phyloP scores from a whole-genome alignment of 1,140 invertebrate genomes.

The Gryllus bimaculatus region DNA sequence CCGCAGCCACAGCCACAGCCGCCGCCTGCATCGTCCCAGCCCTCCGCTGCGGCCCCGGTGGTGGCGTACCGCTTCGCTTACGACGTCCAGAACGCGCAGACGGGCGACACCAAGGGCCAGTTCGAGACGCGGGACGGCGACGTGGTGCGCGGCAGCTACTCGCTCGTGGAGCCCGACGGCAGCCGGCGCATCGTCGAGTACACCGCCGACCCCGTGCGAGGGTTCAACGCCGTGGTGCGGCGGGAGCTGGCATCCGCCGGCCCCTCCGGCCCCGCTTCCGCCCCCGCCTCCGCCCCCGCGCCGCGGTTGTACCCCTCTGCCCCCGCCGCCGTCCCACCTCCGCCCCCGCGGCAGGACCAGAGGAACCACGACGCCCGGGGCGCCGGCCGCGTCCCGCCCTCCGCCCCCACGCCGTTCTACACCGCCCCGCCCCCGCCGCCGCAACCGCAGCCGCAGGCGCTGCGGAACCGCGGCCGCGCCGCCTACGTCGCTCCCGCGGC shows the following conservation, averaged over 20 bases:
- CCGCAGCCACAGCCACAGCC: slow-evolving; percentile 9
- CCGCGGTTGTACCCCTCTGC: slow-evolving; percentile 21
- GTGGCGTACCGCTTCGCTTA: slow-evolving; percentile 44
- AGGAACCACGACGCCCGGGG: too few species aligned
- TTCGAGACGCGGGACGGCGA: slow-evolving; percentile 45
- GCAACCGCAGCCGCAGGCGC: neutral
- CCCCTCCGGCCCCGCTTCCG: slow-evolving; percentile 25
- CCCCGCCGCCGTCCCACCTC: slow-evolving; percentile 9
- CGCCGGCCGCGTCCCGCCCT: slow-evolving; percentile 22
- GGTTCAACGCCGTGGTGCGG: slow-evolving; percentile 24
- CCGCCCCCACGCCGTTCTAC: slow-evolving; percentile 21
- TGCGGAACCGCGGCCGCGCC: too few species aligned
- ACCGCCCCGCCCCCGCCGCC: slow-evolving; percentile 16
- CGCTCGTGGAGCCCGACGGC: slow-evolving; percentile 45
- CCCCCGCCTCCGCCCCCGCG: slow-evolving; percentile 15
- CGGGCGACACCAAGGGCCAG: slow-evolving; percentile 41
- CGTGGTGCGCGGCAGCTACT: slow-evolving; percentile 48
- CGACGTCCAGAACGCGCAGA: slow-evolving; percentile 39
- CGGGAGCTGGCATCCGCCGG: slow-evolving; percentile 15
- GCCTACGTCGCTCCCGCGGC: neutral
- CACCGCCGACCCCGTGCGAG: slow-evolving; percentile 33
- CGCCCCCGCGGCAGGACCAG: too few species aligned
- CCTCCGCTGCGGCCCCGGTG: slow-evolving; percentile 25
- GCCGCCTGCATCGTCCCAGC: slow-evolving; percentile 22
- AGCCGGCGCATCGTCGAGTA: slow-evolving; percentile 45